Base-by-base conservation (phyloP, 2,113 vertebrate genomes). In the Podarcis muralis region DNA sequence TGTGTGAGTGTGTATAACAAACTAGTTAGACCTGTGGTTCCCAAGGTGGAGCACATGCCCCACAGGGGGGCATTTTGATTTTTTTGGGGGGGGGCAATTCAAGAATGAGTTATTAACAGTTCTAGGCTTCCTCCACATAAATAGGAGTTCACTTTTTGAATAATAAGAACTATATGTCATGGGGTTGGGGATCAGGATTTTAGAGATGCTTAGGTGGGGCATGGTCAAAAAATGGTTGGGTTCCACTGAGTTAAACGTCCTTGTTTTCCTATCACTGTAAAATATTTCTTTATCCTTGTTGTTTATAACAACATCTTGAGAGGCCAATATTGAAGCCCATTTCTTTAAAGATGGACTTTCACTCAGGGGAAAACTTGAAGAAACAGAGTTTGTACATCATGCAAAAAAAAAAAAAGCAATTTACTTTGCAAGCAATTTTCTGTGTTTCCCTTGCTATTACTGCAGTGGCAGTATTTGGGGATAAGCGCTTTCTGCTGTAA, bases 401-500 rank as follows among this genome's bases (percentile, higher is more conserved):
- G 48, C 48, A 53, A 53, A 53, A 53, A n/a, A 15, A 15, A 37
- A 87, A 92, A 90, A 53, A 93, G 43, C 27, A 91, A 87, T 90
- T 82, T 87, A 84, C 81, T 74, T 89, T 91, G 53, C 89, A 75
- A 87, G 32, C 0, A 83, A 20, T 86, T 81, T 48, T 90, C 20
- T 86, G 65, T 75, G 5, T 9, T 90, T 93, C 8, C 86, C 74
- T 76, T 22, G 59, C 32, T 92, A 87, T 90, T 86, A 91, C 5
- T 32, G 18, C 87, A 68, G 40, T 22, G 66, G 25, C 11, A 83
- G n/a, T 6, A 91, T 89, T 89, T 89, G 81, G 72, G 89, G 93
- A 92, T 4, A 0, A 53, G 84, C 77, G 81, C 87, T 88, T 93
- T 93, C 91, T 91, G 27, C 65, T 35, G 83, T 35, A 89, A 32